A percentile compares a stretch with the other conserved stretches of the same genome.
Conservation (phyloP, 2,797 vertebrate species). For the Cynopterus sphinx region DNA sequence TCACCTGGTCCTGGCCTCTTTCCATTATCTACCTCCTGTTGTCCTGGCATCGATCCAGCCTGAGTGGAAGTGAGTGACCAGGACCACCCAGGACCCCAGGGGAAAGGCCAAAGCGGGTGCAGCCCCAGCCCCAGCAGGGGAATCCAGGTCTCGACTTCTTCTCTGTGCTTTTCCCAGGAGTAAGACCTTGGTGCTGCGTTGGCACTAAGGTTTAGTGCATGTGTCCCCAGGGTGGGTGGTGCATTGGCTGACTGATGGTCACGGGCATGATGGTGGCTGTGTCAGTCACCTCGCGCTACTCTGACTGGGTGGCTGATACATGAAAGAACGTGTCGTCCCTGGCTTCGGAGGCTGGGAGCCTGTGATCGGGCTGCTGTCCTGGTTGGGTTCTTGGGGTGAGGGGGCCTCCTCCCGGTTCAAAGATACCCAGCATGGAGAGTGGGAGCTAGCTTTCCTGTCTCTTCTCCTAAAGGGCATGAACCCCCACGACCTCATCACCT, state of each 20-base stretch:
- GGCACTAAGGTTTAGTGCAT: background rate
- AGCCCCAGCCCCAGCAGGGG: background rate
- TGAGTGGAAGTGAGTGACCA: background rate
- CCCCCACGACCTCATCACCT: background rate
- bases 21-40: rapidly evolving
- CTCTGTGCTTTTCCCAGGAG: background rate
- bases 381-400: background rate
- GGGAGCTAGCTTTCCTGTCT: background rate
- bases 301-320: background rate
- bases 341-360: background rate
- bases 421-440: background rate
- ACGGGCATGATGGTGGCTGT: background rate
- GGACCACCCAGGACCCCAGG: background rate
- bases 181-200: rapidly evolving
- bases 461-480: background rate
- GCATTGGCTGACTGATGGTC: rapidly evolving
- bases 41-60: background rate
- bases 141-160: too few relatives aligned
- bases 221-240: rapidly evolving
- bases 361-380: background rate
- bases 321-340: background rate
- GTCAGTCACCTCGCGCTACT: background rate
- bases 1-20: background rate
- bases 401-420: background rate
- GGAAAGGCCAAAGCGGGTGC: background rate